Base-by-base conservation (phyloP, 37 sponge, comb jelly and placozoan genomes). In the Aphrocallistes beatrix region DNA sequence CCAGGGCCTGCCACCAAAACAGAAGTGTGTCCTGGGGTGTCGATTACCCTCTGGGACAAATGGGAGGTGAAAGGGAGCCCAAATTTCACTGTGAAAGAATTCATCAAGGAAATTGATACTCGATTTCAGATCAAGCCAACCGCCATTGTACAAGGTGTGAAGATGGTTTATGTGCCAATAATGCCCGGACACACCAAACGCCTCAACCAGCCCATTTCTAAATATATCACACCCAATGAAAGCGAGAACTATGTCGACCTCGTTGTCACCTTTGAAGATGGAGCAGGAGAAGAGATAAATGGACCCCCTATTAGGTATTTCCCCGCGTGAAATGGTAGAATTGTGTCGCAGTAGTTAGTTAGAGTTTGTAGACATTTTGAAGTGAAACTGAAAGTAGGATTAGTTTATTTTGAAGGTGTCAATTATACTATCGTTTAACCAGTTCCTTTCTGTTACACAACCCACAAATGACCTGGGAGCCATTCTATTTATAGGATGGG, bases 61-160 rank as follows among this genome's bases (percentile, higher is more conserved):
- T 98, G 92, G 92, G 99, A 98, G 81, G 85, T 98, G 23, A 86
- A 82, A 37, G 99, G 98, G 16, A 49, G 85, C 83, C 69, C n/a
- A 10, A 32, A 38, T 0, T 88, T 91, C 82, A 92, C 88, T 37
- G 87, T 97, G 0, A 82, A 88, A 38, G 91, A 97, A 30, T 91
- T 97, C 83, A 23, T 95, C 36, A 81, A 87, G 21, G 60, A 85
- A 37, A 86, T 95, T 8, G 37, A 89, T 81, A 93, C 89, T 32
- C 83, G 85, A 37, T 90, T 89, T 69, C 87, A 87, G 37, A 82
- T 93, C 19, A 92, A 89, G 81, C 90, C 90, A 6, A 50, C 89
- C 0, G 95, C 95, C 96, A 88, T 98, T 32, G 94, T 94, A 13
- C 85, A 88, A 21, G 99, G 99, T 36, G 95, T 95, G 39, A 92